Evolutionary conservation across 2,888 invertebrate genomes (phyloP), one percentile per base, ranked within the genome.

Genomic region (Drosophila meridionalis): DNA sequence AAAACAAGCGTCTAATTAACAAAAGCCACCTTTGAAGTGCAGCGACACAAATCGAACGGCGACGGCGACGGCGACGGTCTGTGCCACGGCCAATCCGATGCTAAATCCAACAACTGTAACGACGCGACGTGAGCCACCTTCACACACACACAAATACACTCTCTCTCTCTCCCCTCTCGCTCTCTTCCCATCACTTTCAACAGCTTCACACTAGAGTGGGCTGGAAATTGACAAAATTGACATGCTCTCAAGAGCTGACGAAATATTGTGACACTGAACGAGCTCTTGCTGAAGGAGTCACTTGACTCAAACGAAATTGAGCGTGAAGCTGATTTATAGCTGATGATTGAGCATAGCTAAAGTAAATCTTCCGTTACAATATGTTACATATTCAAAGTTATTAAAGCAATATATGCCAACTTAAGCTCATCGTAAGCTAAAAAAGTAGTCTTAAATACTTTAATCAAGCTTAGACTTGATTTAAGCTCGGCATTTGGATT

Each of bases 1-100:
- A 74, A 79, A 74, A 80, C 76, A 69, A 71, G 80, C 80, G 82
- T 84, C 82, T 84, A 89, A 87, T 85, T 80, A 85, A 74, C 84
- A 55, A 82, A 74, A 74, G 73, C 38, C 69, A 64, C 67, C 87
- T 88, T 84, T 83, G 83, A 88, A 83, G 84, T 84, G 76, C 78
- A 72, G 71, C 89, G 84, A 76, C 81, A 76, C 62, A 52, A 57
- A 64, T 56, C 72, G 67, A 67, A 71, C 70, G 57, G 63, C 59
- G 57, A 64, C 59, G 52, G 14, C 40, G 20, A 20, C 20, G 20
- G 20, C 20, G 20, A 20, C 20, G 20, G 38, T 42, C 57, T 63
- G 43, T 40, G 48, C 57, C 52, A 61, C 26, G 43, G 36, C 42
- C 28, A 12, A 58, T 42, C 32, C 36, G 47, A 60, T 63, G 48